Evolutionary conservation across 2,797 vertebrate species (phyloP), one percentile per base, ranked within the genome.

Genomic region (Apogon hyalosoma): DNA sequence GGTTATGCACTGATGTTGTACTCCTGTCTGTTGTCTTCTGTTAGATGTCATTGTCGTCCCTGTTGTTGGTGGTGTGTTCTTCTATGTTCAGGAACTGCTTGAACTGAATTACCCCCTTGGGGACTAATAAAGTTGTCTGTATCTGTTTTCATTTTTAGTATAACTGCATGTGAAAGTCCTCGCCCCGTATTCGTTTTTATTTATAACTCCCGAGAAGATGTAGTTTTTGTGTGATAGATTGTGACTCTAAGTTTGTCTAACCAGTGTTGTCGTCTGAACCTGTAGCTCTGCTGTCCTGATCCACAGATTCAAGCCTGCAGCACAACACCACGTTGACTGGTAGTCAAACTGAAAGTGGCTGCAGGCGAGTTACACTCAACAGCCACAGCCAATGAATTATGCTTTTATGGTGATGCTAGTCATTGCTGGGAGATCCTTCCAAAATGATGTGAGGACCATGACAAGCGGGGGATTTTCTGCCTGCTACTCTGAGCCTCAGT

Each of bases 361-460:
- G 63, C 53, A 65, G 68, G 57, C 52, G 64, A 54, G 62, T 69
- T 54, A 43, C 64, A 60, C 40, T 48, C 54, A 51, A 19, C 52
- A 63, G 63, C 57, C 70, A 15, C 9, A 28, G 16, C 45, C 40
- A 43, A 56, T 51, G 42, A 14, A 58, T 64, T 53, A 14, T 2
- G 33, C 28, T 63, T 74, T 56, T 13, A 71, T 63, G 56, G 45
- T 14, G 24, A 66, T 55, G 51, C 62, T 43, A 48, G 21, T 65
- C 50, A 43, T 60, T 11, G 11, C 66, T 65, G 59, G 57, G 47
- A 72, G 66, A 84, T 66, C 54, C 40, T 28, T 82, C 59, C 49
- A 13, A 24, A 67, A 76, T 58, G 64, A 66, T 39, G 57, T 31
- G 55, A 58, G 46, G 57, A 28, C 45, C 15, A 8, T 62, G 65